Evolutionary conservation across 1,140 invertebrate genomes (phyloP), one percentile per base, ranked within the genome.

Genomic region (Ganaspis sp.): DNA sequence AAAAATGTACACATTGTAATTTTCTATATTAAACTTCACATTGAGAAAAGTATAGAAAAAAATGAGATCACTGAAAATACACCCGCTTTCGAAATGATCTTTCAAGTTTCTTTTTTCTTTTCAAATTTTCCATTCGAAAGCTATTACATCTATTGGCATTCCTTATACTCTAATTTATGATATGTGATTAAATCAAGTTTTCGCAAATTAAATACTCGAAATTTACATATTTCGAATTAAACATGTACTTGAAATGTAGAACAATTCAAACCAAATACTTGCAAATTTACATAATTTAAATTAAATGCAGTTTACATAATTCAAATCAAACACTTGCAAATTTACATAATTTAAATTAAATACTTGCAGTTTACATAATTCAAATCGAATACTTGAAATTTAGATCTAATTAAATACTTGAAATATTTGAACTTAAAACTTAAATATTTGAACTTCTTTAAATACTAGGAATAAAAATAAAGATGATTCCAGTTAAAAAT

Each of bases 1-100:
- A 83, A 85, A 49, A 49, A 74, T 77, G 74, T 77, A 70, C 70
- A 75, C 29, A 74, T 74, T 64, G 58, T 64, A 49, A 17, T 64
- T 58, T 15, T 29, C 21, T 64, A 64, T 64, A 79, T 73, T 40
- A 29, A 34, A 84, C 73, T 83, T 77, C 75, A 74, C 26, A 54
- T 74, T 75, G 72, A 40, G 74, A 69, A 73, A 77, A 38, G 12
- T 70, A 40, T 42, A n/a, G 9, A 12, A 26, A 29, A 64, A 64
- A 64, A 64, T 64, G 58, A 64, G 58, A 64, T 64, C 58, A 34
- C 23, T 64, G 23, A 64, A 64, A 64, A n/a, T 64, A 29, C 29
- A 21, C 58, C 58, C 29, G 58, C 11, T 6, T 29, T 29, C 29
- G 15, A 34, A 64, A 15, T 64, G 58, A 64, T 11, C 23, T 15